Conservation (phyloP, 2,888 invertebrate species). For the Pantelozetes paolii region DNA sequence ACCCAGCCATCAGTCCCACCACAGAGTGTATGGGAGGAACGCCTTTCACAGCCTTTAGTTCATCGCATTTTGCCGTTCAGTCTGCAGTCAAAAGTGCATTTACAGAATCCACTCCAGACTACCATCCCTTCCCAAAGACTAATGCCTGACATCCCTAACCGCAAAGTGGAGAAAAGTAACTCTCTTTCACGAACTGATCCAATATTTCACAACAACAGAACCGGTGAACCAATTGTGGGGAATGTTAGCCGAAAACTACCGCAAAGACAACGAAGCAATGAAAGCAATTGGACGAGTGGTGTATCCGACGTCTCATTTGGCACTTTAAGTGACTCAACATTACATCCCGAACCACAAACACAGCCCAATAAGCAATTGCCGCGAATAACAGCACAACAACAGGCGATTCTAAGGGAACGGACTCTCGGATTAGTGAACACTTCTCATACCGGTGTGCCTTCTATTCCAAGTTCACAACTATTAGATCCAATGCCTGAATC, state of each 20-base stretch:
- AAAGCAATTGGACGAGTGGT: not conserved
- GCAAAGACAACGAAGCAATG: constrained; percentile 18
- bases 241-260: not conserved
- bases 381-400: constrained; percentile 14
- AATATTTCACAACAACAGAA: not conserved
- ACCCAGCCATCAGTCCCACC: constrained; percentile 13
- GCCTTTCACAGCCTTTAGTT: constrained; percentile 15
- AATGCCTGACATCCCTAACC: constrained; percentile 24
- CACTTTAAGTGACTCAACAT: not conserved
- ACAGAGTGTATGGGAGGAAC: not conserved
- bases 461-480: constrained; percentile 12
- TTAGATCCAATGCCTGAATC: not conserved
- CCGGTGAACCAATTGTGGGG: not conserved
- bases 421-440: not conserved
- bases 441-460: constrained; percentile 3
- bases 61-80: constrained; percentile 9
- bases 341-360: not conserved
- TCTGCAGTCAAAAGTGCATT: constrained; percentile 5
- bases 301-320: not conserved
- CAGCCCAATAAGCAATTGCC: not conserved
- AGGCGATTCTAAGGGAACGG: constrained; percentile 1
- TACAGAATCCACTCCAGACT: not conserved
- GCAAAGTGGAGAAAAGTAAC: not conserved
- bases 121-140: not conserved
- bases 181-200: not conserved